Base-by-base conservation (phyloP, 30 jellyfish, hydroid and myxozoan genomes). In the Hydractinia symbiolongicarpus region DNA sequence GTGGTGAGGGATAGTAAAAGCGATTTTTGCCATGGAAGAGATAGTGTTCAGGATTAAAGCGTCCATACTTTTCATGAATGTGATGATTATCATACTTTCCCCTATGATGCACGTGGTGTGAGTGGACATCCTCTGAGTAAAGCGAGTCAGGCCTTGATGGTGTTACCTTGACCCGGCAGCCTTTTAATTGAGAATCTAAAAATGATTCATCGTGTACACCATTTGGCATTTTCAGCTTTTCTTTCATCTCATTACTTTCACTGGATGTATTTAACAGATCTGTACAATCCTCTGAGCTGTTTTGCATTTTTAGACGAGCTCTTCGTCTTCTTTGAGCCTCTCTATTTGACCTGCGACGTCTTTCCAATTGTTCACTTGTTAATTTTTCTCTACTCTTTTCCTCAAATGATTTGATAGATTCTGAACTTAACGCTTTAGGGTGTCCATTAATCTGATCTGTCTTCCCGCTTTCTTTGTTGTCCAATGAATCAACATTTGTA, bases 241-340 rank as follows among this genome's bases (percentile, higher is more conserved):
- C 79, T 66, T 84, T 84, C 17, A 51, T 64, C 52, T 64, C 74
- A 7, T 44, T 64, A 51, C 74, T 64, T n/a, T 64, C 74, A 13
- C 40, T 64, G 7, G 74, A 64, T n/a, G 19, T 64, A 13, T 64
- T 64, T 10, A 20, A 9, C 60, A n/a, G 15, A 20, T 71, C 80
- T 55, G 56, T 14, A 8, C 79, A 81, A 10, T 79, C 87, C 14
- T 79, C 87, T 15, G 81, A 67, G 64, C 49, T 30, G 16, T 81
- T 81, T 9, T 60, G 87, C 87, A 79, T 79, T 67, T 90, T 80
- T 75, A 92, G 72, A 8, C 98, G 76, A 77, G 96, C 88, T 30
- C 98, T 79, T 61, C 98, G 76, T 13, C 98, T 91, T 40, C 98
- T 69, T 67, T 92, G 98, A 5, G 98, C 98, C 72, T 92, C 98